These are phyloP conservation scores for Athetis lepigone DNA, from an alignment of 2,888 invertebrate species.

Conservation along the genomic window DNA sequence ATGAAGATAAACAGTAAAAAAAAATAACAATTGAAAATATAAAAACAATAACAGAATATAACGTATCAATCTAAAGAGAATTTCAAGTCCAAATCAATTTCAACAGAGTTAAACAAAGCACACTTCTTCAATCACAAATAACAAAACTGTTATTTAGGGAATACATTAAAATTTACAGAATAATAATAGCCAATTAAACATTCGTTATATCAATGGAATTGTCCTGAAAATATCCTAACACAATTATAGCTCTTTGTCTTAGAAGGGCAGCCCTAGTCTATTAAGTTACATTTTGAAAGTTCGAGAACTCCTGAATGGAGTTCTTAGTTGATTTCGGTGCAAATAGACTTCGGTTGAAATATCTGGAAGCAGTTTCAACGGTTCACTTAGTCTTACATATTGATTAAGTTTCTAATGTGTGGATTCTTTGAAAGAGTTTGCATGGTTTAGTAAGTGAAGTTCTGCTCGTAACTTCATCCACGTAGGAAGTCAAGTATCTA, in stretches of 20 bases:
- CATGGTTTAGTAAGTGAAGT: neutral
- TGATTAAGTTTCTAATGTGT: conserved; percentile 30
- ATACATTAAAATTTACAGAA: conserved; percentile 47
- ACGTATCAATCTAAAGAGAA: conserved; percentile 7
- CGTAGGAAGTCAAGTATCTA: no score
- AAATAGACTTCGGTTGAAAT: conserved; percentile 73
- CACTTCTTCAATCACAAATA: conserved; percentile 24
- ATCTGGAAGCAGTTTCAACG: conserved; percentile 55
- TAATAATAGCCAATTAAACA: conserved; percentile 67
- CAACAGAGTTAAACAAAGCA: conserved; percentile 5
- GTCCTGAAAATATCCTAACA: conserved; percentile 64
- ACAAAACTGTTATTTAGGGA: conserved; percentile 31
- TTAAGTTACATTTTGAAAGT: conserved; percentile 81
- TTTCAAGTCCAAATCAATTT: conserved; percentile 15
- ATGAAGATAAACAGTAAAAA: no score
- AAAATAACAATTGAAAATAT: no score
- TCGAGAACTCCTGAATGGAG: conserved; percentile 80
- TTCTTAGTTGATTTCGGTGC: conserved; percentile 80
- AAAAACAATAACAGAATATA: no score
- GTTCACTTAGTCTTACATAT: conserved; percentile 50
- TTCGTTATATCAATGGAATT: conserved; percentile 72
- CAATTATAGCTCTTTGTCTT: conserved; percentile 81
- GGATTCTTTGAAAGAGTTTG: conserved; percentile 1
- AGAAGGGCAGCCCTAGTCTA: conserved; percentile 69
- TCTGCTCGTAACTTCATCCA: no score